Base-by-base conservation (phyloP, 2,113 vertebrate species). In the Isichthys henryi region DNA sequence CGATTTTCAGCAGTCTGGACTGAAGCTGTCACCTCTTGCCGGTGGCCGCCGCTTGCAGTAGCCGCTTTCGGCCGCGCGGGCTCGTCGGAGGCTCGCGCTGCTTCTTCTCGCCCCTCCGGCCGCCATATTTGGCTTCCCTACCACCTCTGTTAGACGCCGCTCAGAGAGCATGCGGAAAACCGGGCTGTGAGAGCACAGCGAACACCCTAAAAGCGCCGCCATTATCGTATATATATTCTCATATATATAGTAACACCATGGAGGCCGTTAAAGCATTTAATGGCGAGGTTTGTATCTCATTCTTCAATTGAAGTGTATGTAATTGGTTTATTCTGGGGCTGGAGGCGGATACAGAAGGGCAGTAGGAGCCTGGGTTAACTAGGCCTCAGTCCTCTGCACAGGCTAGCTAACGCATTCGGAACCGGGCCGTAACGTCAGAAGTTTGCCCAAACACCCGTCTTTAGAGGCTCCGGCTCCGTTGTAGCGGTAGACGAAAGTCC, bases 191-290 rank as follows among this genome's bases (percentile, higher is more conserved):
- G 92, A 90, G 92, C 91, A 92, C 13, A 31, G 39, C 17, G 21
- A 85, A 48, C 90, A 49, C 89, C 88, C 23, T 91, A 91, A 83
- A 83, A 66, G 80, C 90, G 90, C 85, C 82, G 94, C 31, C 70
- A 77, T 43, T 53, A 23, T 89, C 91, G 88, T 53, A 92, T 88
- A 90, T 6, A 52, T 87, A 66, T 70, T 35, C 5, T 80, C 8
- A 19, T 27, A 66, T 62, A 80, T 80, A 80, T 50, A 86, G 46
- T 50, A 86, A 50, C 93, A 94, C 83, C 87, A 97, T 97, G 96
- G 96, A 97, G 95, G 96, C 96, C 87, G 96, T 97, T 62, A 97
- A 97, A 95, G 92, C 95, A 77, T 97, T 97, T 92, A 97, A 97
- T 93, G 94, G 94, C 90, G 96, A 97, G 96, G 96, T 97, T 95